Evolutionary conservation across 2,888 invertebrate genomes (phyloP).

Genomic region (Abrostola tripartita): DNA sequence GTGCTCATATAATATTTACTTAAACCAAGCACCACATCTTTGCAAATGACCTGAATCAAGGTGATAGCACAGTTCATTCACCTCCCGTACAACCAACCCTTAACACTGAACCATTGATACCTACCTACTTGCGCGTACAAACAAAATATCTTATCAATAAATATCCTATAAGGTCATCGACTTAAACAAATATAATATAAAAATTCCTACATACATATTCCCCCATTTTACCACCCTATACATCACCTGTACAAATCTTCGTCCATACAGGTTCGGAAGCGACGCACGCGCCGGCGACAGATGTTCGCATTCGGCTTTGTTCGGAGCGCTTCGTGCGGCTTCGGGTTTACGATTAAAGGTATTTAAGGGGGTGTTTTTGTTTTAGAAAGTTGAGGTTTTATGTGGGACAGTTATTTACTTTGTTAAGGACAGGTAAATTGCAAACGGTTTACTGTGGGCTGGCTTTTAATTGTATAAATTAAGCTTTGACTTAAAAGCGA

Average conservation of each 20-base stretch:
- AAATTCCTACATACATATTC: conserved; percentile 49
- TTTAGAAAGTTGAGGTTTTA: conserved; percentile 38
- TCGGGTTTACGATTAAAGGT: conserved; percentile 42
- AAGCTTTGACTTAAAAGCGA: too few species aligned
- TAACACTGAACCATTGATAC: conserved; percentile 13
- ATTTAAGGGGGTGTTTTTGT: conserved; percentile 48
- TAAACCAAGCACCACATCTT: too few species aligned
- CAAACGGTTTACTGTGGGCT: background rate
- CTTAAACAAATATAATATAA: conserved; percentile 50
- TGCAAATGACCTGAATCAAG: conserved; percentile 20
- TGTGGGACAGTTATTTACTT: conserved; percentile 36
- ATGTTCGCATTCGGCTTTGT: conserved; percentile 59
- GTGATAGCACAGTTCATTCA: conserved; percentile 8
- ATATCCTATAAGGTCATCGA: conserved; percentile 49
- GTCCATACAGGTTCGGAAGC: conserved; percentile 54
- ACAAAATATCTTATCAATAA: conserved; percentile 45
- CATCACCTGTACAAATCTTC: conserved; percentile 64
- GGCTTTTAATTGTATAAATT: too few species aligned
- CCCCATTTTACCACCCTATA: conserved; percentile 50
- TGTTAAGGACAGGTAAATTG: conserved; percentile 28
- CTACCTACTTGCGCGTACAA: background rate
- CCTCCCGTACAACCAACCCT: conserved; percentile 12
- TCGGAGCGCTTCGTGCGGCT: conserved; percentile 52
- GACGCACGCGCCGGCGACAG: conserved; percentile 67
- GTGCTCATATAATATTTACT: background rate